Evolutionary conservation across 2,888 invertebrate genomes (phyloP).

Genomic region (Apotomis betuletana): DNA sequence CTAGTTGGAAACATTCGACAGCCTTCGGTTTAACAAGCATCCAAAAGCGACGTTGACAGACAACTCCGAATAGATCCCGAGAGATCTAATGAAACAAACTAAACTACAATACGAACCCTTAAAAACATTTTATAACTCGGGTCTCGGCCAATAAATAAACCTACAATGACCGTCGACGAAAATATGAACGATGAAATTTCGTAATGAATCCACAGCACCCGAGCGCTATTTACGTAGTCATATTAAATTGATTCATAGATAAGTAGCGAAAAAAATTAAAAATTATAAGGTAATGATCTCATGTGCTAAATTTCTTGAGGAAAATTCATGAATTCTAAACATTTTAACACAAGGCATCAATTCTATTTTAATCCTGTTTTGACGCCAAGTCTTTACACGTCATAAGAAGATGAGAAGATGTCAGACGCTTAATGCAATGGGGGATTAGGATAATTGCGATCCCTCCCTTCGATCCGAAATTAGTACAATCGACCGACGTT

Average conservation of each 20-base stretch:
- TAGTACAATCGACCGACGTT: conserved; percentile 62
- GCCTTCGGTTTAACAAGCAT: conserved; percentile 52
- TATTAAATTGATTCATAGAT: conserved; percentile 42
- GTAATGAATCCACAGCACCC: conserved; percentile 65
- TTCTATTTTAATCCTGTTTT: neutral
- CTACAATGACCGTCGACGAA: conserved; percentile 63
- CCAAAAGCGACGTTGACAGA: conserved; percentile 67
- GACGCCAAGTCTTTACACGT: neutral
- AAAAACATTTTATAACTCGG: conserved; percentile 65
- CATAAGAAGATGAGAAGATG: neutral
- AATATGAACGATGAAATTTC: conserved; percentile 50
- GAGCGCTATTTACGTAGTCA: conserved; percentile 65
- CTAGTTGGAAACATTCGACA: conserved; percentile 53
- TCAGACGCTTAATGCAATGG: conserved; percentile 14
- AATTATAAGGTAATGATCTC: neutral
- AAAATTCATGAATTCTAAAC: too few species aligned
- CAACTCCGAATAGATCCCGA: conserved; percentile 62
- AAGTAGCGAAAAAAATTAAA: neutral
- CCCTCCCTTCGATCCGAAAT: conserved; percentile 51
- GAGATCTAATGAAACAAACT: conserved; percentile 69
- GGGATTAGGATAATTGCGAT: conserved; percentile 25
- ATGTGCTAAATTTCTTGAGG: too few species aligned
- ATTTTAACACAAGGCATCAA: too few species aligned
- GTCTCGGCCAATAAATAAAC: conserved; percentile 76
- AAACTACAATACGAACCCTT: conserved; percentile 72